A percentile compares a stretch with the other conserved stretches of the same genome.
Conservation (phyloP, 2,888 invertebrate genomes). For the Pandemis heparana region DNA sequence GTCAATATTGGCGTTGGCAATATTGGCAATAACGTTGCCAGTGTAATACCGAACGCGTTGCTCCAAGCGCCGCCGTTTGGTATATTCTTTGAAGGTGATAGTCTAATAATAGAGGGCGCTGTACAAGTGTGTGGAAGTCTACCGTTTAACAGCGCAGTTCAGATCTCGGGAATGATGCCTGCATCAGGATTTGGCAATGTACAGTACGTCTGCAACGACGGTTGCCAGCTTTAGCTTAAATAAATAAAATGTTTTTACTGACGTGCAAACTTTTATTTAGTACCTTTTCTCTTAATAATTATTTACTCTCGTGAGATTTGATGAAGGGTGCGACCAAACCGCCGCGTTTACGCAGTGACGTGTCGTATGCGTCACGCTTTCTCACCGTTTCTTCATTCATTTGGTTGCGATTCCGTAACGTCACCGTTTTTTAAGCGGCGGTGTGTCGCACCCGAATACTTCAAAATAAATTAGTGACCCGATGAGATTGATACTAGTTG, state of each 20-base stretch:
- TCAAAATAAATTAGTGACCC: too few species aligned
- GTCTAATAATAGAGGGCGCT: conserved; percentile 44
- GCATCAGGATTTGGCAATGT: conserved; percentile 10
- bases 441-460: too few species aligned
- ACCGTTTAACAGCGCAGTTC: conserved; percentile 42
- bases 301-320: too few species aligned
- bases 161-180: conserved; percentile 34
- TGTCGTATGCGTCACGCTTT: too few species aligned
- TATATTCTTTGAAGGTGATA: conserved; percentile 42
- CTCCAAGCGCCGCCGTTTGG: conserved; percentile 41
- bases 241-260: background rate
- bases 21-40: background rate
- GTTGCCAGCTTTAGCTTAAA: conserved; percentile 10
- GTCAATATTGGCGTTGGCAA: background rate
- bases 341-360: too few species aligned
- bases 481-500: too few species aligned
- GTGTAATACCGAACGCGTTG: conserved; percentile 15
- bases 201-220: conserved; percentile 15
- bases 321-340: too few species aligned
- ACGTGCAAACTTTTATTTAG: background rate
- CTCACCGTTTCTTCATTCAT: too few species aligned
- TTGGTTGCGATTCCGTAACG: too few species aligned
- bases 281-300: background rate
- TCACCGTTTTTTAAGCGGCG: too few species aligned
- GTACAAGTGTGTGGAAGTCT: conserved; percentile 44